Evolutionary conservation across 2,888 invertebrate species (phyloP).

Genomic region (Limulus polyphemus): DNA sequence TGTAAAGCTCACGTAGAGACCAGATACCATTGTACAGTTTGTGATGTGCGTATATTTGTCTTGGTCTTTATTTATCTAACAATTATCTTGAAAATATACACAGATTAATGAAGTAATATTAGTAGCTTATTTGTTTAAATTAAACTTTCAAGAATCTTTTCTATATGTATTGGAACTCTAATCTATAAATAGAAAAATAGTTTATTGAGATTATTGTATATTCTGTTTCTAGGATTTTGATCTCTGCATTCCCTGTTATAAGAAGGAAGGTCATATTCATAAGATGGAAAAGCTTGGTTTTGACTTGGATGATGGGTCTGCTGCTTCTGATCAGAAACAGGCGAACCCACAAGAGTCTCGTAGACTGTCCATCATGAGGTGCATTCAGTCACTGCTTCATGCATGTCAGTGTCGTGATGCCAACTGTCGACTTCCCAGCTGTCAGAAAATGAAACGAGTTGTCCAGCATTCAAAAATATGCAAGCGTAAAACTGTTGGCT

Average conservation of each 20-base stretch:
- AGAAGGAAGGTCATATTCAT: slow-evolving; percentile 87
- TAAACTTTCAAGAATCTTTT: too few species aligned
- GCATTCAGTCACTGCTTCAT: slow-evolving; percentile 87
- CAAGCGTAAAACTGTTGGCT: slow-evolving; percentile 88
- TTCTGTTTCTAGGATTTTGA: slow-evolving; percentile 67
- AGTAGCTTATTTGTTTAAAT: too few species aligned
- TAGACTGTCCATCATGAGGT: slow-evolving; percentile 79
- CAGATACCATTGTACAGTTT: slow-evolving; percentile 90
- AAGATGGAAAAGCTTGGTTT: slow-evolving; percentile 94
- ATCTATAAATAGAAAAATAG: not conserved
- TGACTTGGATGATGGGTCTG: slow-evolving; percentile 61
- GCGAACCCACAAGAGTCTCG: slow-evolving; percentile 79
- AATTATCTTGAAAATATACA: too few species aligned
- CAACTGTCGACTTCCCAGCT: slow-evolving; percentile 91
- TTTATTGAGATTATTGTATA: not conserved
- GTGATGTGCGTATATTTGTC: slow-evolving; percentile 59
- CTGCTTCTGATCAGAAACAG: slow-evolving; percentile 66
- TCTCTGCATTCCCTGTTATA: slow-evolving; percentile 86
- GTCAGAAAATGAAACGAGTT: slow-evolving; percentile 98
- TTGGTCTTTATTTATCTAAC: too few species aligned
- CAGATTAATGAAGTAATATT: too few species aligned
- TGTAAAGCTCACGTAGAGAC: slow-evolving; percentile 94
- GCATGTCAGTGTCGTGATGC: slow-evolving; percentile 97
- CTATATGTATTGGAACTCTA: too few species aligned
- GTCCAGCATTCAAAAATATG: slow-evolving; percentile 94